phyloP scores from a whole-genome alignment of 2,113 vertebrate genomes.

The Ptilorrhoa leucosticta region DNA sequence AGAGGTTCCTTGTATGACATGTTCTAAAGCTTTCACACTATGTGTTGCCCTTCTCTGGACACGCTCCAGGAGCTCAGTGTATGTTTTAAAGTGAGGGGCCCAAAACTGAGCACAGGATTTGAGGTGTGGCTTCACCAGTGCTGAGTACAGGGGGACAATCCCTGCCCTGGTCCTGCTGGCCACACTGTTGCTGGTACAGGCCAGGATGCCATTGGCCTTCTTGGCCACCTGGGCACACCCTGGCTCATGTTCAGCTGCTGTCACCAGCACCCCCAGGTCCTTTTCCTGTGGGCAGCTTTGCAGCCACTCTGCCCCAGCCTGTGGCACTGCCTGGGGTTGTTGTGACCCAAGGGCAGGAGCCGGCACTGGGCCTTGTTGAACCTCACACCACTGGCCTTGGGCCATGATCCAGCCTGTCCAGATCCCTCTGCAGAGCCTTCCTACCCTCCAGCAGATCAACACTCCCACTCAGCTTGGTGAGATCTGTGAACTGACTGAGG shows the following conservation, averaged over 20 bases:
- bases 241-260: neutral
- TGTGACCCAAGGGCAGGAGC: neutral
- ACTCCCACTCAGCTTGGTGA: neutral
- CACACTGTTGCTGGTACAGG: neutral
- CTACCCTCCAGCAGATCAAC: neutral
- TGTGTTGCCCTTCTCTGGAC: neutral
- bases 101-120: neutral
- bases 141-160: neutral
- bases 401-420: neutral
- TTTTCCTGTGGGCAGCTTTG: neutral
- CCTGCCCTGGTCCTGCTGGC: neutral
- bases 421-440: neutral
- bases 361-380: neutral
- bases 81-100: neutral
- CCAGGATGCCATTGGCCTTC: neutral
- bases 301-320: neutral
- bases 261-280: neutral
- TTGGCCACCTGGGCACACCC: neutral
- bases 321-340: neutral
- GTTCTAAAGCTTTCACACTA: neutral
- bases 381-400: neutral
- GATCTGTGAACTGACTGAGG: neutral
- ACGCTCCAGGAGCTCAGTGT: fast-evolving
- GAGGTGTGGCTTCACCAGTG: neutral
- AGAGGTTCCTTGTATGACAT: neutral